phyloP scores from a whole-genome alignment of 1,140 invertebrate genomes.

The Drosophila ficusphila region DNA sequence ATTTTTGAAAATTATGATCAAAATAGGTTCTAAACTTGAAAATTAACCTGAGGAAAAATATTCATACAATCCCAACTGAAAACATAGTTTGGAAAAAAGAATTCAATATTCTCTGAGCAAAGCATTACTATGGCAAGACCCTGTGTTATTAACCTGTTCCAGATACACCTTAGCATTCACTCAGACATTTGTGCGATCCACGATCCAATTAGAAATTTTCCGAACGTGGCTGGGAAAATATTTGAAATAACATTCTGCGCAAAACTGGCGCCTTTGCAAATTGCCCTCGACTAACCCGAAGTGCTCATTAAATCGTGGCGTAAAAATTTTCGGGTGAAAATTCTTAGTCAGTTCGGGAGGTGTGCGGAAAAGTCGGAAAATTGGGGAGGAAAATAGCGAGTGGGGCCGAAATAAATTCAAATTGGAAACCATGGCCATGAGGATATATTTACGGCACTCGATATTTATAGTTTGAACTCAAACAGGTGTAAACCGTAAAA shows the following conservation, averaged over 20 bases:
- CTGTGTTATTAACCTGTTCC: neutral
- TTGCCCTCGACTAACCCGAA: slow-evolving; percentile 61
- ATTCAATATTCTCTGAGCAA: too few species aligned
- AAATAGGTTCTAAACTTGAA: too few species aligned
- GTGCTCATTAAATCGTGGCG: slow-evolving; percentile 73
- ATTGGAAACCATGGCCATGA: slow-evolving; percentile 64
- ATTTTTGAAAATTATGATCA: too few species aligned
- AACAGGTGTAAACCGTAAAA: slow-evolving; percentile 81
- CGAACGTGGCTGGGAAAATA: slow-evolving; percentile 52
- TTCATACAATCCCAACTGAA: neutral
- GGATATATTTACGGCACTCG: slow-evolving; percentile 68
- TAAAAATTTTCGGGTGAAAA: slow-evolving; percentile 56
- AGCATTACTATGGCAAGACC: too few species aligned
- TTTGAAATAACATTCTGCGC: slow-evolving; percentile 76
- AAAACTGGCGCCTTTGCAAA: slow-evolving; percentile 69
- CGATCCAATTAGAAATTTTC: slow-evolving; percentile 56
- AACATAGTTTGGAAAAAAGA: neutral
- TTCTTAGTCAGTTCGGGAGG: slow-evolving; percentile 45
- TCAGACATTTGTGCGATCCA: slow-evolving; percentile 20
- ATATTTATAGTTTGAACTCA: slow-evolving; percentile 79
- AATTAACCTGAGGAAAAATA: too few species aligned
- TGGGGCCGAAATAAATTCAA: slow-evolving; percentile 49
- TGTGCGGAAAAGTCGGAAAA: slow-evolving; percentile 4
- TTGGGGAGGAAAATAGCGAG: slow-evolving; percentile 2
- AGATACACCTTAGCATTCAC: neutral